These are phyloP conservation scores for Pseudomyrmex concolor DNA, from an alignment of 1,140 invertebrate species.

Conservation along the genomic window DNA sequence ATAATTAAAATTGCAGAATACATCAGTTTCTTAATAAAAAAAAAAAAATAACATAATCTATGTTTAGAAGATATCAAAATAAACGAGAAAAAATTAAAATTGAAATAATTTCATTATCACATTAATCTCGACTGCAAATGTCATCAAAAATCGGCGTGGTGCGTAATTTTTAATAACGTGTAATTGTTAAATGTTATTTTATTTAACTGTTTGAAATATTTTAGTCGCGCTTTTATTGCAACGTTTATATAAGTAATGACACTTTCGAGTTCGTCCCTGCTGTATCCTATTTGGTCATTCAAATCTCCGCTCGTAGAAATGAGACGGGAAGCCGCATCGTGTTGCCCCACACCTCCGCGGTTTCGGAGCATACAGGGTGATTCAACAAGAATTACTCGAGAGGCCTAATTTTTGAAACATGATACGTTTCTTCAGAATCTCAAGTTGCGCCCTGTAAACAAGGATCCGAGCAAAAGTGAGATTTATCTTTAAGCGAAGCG, in stretches of 20 bases:
- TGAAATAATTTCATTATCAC: no score
- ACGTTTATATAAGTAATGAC: no score
- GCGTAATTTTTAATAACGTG: no score
- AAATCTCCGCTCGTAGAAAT: conserved; percentile 74
- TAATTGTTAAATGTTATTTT: no score
- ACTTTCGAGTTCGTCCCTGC: conserved; percentile 62
- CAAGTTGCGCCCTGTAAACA: conserved; percentile 44
- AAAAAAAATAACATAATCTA: background rate
- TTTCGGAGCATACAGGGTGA: conserved; percentile 62
- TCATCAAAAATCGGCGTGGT: no score
- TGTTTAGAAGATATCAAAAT: background rate
- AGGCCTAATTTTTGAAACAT: conserved; percentile 65
- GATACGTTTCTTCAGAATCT: conserved; percentile 52
- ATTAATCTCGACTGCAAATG: no score
- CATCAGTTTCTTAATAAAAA: background rate
- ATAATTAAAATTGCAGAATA: no score
- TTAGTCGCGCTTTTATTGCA: no score
- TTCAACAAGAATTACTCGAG: conserved; percentile 68
- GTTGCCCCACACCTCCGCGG: conserved; percentile 59
- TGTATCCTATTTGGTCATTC: conserved; percentile 73
- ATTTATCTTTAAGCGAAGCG: conserved; percentile 2
- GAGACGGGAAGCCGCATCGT: conserved; percentile 63
- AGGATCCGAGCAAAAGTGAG: background rate
- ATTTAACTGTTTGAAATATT: no score
- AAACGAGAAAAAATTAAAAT: no score